Conservation (phyloP, 2,113 vertebrate species). For the Anseranas semipalmata region DNA sequence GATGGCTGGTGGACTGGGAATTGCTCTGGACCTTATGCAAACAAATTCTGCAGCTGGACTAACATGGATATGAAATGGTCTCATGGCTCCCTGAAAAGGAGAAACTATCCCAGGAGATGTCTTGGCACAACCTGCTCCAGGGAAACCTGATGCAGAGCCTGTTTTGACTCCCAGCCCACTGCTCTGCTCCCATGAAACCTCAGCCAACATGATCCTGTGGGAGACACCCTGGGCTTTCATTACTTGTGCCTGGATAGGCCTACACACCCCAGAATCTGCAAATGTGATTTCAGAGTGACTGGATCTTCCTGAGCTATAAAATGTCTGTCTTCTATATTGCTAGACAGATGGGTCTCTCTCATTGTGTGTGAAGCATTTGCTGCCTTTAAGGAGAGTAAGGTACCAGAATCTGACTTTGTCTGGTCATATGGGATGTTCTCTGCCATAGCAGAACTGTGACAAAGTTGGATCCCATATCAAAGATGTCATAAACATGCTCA, state of each 20-base stretch:
- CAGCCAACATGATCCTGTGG: neutral
- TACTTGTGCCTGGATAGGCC: neutral
- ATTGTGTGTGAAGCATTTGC: fast-evolving
- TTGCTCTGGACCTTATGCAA: neutral
- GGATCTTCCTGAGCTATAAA: neutral
- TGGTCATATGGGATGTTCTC: neutral
- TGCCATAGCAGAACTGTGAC: neutral
- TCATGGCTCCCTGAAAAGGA: neutral
- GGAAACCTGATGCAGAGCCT: neutral
- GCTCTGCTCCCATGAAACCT: neutral
- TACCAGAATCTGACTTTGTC: neutral
- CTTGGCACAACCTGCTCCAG: neutral
- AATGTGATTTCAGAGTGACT: neutral
- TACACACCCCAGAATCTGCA: neutral
- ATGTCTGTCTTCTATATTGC: neutral
- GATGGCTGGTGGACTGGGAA: neutral
- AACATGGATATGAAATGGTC: neutral
- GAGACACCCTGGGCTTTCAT: neutral
- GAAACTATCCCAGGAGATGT: neutral
- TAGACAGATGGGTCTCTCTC: neutral
- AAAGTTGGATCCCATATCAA: neutral
- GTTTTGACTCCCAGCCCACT: neutral
- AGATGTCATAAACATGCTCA: neutral
- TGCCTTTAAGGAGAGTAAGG: neutral
- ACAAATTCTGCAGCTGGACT: neutral